A percentile compares a stretch with the other conserved stretches of the same genome.
Evolutionary conservation across 2,888 invertebrate species (phyloP).

Genomic region (Dolomedes plantarius): DNA sequence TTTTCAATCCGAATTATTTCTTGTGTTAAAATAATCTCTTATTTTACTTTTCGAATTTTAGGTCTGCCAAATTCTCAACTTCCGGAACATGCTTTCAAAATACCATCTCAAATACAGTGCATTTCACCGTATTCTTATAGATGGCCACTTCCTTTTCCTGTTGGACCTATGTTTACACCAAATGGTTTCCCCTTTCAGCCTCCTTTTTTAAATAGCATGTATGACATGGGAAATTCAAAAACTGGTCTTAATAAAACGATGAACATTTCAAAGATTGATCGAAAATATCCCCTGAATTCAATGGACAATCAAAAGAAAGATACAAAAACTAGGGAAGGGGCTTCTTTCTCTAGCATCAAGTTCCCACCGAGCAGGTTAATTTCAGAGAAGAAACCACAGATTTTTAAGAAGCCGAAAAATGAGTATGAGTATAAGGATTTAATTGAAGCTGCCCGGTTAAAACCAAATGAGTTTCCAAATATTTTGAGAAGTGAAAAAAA

Average conservation of each 20-base stretch:
- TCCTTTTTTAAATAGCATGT: neutral
- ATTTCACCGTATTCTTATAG: neutral
- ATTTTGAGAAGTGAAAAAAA: constrained; percentile 25
- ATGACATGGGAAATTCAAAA: neutral
- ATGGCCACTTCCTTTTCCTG: neutral
- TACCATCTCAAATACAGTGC: neutral
- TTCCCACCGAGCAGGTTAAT: neutral
- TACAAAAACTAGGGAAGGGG: neutral
- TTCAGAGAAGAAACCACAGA: neutral
- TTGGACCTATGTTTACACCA: neutral
- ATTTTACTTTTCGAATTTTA: neutral
- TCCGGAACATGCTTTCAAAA: neutral
- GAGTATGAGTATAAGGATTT: constrained; percentile 17
- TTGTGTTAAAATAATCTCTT: too few species aligned
- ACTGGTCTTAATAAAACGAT: neutral
- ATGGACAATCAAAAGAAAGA: too few species aligned
- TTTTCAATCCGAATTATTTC: too few species aligned
- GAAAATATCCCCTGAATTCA: neutral
- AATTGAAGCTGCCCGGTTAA: neutral
- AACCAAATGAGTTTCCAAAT: constrained; percentile 18
- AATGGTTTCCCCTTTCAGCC: neutral
- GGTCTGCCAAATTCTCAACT: neutral
- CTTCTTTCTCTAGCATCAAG: too few species aligned
- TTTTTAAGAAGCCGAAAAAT: constrained; percentile 15
- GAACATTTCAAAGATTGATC: neutral